Conservation (phyloP, 2,888 invertebrate genomes). For the Drosophila pseudotakahashii region DNA sequence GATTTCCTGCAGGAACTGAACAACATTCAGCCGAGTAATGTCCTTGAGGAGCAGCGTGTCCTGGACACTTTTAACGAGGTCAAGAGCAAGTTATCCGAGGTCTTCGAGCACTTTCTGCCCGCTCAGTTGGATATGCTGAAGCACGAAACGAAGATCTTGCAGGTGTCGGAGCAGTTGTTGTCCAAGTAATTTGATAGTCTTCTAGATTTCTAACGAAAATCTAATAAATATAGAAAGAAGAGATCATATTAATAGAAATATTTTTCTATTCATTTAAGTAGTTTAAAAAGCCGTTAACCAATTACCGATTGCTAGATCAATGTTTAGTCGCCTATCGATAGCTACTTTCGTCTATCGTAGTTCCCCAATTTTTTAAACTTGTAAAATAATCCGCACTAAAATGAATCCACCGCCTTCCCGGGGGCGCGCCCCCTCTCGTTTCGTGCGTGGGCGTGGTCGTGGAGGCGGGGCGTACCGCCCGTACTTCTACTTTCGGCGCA, state of each 20-base stretch:
- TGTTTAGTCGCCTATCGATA: conserved; percentile 4
- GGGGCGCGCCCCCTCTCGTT: conserved; percentile 60
- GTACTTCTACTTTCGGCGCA: conserved; percentile 80
- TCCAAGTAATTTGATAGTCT: neutral
- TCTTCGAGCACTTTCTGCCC: conserved; percentile 43
- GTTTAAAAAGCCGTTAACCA: neutral
- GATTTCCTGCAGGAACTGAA: conserved; percentile 41
- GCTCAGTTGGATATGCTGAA: conserved; percentile 32
- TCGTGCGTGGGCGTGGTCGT: conserved; percentile 71
- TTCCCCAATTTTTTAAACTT: conserved; percentile 9
- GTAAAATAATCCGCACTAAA: neutral
- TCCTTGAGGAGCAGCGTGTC: conserved; percentile 25
- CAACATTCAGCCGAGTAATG: conserved; percentile 8
- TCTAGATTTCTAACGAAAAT: neutral
- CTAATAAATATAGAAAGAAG: neutral
- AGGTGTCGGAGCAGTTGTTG: neutral
- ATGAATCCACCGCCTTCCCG: conserved; percentile 65
- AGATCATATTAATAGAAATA: no score
- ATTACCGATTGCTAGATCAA: neutral
- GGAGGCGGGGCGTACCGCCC: conserved; percentile 74
- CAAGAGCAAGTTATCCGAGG: conserved; percentile 34
- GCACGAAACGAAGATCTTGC: conserved; percentile 11
- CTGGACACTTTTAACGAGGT: conserved; percentile 29
- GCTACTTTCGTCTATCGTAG: neutral
- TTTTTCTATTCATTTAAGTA: no score